phyloP scores from a whole-genome alignment of 2,113 vertebrate genomes.

The Muscicapa adusta region DNA sequence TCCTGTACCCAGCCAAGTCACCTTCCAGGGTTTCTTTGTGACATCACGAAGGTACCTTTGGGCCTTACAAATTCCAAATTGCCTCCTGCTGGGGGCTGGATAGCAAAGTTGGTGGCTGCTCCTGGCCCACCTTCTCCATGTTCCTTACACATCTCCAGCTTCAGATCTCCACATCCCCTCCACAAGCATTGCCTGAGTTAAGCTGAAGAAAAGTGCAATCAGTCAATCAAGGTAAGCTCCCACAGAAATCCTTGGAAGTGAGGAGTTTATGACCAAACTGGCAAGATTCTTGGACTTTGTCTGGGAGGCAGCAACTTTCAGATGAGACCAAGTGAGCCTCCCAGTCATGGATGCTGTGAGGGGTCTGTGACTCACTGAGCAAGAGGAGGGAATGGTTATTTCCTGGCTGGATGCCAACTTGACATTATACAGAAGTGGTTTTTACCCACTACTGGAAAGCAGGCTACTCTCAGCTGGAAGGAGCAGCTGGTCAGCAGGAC shows the following conservation, averaged over 20 bases:
- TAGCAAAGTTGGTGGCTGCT: neutral
- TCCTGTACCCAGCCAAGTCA: neutral
- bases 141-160: neutral
- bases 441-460: neutral
- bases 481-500: constrained; percentile 6
- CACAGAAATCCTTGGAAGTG: neutral
- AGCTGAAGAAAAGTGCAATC: neutral
- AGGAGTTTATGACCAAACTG: neutral
- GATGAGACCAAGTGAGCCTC: neutral
- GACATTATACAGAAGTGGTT: neutral
- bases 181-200: neutral
- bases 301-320: neutral
- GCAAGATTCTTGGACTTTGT: neutral
- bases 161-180: neutral
- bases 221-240: neutral
- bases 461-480: neutral
- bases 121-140: neutral
- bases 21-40: neutral
- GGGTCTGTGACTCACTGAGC: neutral
- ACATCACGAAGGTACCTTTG: neutral
- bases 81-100: neutral
- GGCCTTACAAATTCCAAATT: neutral
- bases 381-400: neutral
- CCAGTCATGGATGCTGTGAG: neutral
- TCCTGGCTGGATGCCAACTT: neutral